phyloP scores from a whole-genome alignment of 2,888 invertebrate species.

The Aplocera efformata region DNA sequence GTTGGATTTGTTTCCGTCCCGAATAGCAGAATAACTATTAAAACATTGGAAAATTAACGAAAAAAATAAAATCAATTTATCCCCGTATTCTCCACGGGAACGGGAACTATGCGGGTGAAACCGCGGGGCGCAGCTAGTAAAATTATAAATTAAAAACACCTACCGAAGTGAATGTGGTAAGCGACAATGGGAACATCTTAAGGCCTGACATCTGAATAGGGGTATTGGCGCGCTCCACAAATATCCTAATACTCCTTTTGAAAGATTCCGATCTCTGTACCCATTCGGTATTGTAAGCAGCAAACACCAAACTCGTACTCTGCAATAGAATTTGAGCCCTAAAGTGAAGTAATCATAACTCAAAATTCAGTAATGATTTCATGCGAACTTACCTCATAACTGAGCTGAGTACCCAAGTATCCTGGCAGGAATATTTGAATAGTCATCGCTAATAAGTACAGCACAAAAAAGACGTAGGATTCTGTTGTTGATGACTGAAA shows the following conservation, averaged over 20 bases:
- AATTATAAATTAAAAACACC: no score
- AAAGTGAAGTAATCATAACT: constrained; percentile 7
- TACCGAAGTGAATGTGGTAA: constrained; percentile 53
- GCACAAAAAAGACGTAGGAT: constrained; percentile 39
- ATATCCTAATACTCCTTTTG: constrained; percentile 47
- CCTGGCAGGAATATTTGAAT: constrained; percentile 50
- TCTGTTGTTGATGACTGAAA: constrained; percentile 46
- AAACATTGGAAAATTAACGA: no score
- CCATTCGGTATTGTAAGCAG: constrained; percentile 59
- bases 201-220: constrained; percentile 48
- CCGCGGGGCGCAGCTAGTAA: no score
- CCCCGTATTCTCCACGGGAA: no score
- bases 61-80: no score
- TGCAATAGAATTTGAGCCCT: constrained; percentile 30
- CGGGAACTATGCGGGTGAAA: no score
- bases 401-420: constrained; percentile 50
- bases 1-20: no score
- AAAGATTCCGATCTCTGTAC: constrained; percentile 46
- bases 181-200: constrained; percentile 52
- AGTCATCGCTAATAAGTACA: constrained; percentile 44
- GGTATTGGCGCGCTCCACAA: constrained; percentile 46
- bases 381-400: constrained; percentile 38
- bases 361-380: background rate
- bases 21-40: no score
- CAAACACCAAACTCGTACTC: constrained; percentile 47